phyloP scores from a whole-genome alignment of 2,797 vertebrate species.

The Anguilla megastoma region DNA sequence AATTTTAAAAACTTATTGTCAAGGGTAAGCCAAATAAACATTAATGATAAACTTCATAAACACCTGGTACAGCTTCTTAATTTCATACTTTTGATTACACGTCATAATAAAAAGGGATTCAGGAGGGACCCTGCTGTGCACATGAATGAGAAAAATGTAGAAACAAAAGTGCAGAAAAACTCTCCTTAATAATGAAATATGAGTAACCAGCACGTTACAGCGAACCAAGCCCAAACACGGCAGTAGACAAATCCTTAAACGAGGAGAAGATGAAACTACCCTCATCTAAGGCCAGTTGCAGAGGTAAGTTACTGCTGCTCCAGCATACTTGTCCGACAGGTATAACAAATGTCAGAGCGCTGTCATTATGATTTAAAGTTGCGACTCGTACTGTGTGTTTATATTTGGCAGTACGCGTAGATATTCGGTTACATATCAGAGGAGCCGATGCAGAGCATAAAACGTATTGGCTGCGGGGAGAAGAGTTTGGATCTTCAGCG shows the following conservation, averaged over 20 bases:
- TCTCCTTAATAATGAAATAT: slow-evolving; percentile 18
- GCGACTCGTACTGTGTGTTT: background rate
- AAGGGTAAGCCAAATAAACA: slow-evolving; percentile 33
- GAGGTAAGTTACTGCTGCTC: background rate
- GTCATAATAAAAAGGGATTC: slow-evolving; percentile 14
- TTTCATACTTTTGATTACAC: slow-evolving; percentile 31
- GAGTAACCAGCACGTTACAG: background rate
- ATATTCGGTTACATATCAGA: background rate
- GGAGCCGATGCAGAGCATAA: background rate
- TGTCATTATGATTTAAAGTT: background rate
- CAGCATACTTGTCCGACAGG: background rate
- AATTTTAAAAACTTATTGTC: slow-evolving; percentile 34
- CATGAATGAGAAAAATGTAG: slow-evolving; percentile 35
- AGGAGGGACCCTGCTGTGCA: slow-evolving; percentile 24
- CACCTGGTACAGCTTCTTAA: slow-evolving; percentile 32
- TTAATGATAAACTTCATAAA: slow-evolving; percentile 32
- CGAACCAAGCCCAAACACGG: background rate
- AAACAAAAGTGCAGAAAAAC: slow-evolving; percentile 29
- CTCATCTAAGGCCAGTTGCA: background rate
- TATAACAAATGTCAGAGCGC: background rate
- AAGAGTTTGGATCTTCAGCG: background rate
- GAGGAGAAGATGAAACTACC: background rate
- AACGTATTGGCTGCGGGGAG: background rate
- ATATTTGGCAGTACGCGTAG: background rate
- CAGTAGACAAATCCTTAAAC: background rate